phyloP scores from a whole-genome alignment of 1,140 invertebrate species.

The Heliconius nattereri region DNA sequence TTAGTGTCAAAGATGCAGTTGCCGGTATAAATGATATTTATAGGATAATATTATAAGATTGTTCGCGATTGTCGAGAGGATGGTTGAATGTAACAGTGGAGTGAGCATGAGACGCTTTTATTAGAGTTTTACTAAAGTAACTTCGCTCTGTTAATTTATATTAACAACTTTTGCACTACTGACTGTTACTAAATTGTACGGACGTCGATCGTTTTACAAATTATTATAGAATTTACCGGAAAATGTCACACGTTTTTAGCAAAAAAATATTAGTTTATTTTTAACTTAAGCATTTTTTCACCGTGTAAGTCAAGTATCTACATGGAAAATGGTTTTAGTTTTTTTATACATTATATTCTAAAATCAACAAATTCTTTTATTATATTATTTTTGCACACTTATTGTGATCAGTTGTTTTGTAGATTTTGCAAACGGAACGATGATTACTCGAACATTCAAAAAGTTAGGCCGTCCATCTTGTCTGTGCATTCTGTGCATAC shows the following conservation, averaged over 20 bases:
- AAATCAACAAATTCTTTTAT: neutral
- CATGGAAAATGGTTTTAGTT: neutral
- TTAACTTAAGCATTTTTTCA: neutral
- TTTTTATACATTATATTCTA: neutral
- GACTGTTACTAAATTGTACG: neutral
- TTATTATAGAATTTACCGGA: neutral
- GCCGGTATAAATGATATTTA: slow-evolving; percentile 40
- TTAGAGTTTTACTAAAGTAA: slow-evolving; percentile 56
- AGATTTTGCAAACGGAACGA: neutral
- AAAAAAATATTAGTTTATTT: neutral
- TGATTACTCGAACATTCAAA: slow-evolving; percentile 16
- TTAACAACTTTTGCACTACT: neutral
- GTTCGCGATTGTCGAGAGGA: slow-evolving; percentile 32
- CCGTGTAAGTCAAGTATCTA: neutral
- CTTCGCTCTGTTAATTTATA: slow-evolving; percentile 40
- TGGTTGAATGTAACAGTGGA: slow-evolving; percentile 52
- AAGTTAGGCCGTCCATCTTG: slow-evolving; percentile 66
- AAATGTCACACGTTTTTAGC: neutral
- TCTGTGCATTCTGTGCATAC: slow-evolving; percentile 22
- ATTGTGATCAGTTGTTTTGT: neutral
- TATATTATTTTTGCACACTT: neutral
- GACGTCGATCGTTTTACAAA: neutral
- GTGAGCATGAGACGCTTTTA: slow-evolving; percentile 71
- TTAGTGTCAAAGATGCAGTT: slow-evolving; percentile 16
- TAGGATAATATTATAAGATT: slow-evolving; percentile 40